Percentiles rank a stretch among this genome's conserved stretches.
phyloP scores from a whole-genome alignment of 2,797 vertebrate genomes.

The Chromobotia macracanthus region DNA sequence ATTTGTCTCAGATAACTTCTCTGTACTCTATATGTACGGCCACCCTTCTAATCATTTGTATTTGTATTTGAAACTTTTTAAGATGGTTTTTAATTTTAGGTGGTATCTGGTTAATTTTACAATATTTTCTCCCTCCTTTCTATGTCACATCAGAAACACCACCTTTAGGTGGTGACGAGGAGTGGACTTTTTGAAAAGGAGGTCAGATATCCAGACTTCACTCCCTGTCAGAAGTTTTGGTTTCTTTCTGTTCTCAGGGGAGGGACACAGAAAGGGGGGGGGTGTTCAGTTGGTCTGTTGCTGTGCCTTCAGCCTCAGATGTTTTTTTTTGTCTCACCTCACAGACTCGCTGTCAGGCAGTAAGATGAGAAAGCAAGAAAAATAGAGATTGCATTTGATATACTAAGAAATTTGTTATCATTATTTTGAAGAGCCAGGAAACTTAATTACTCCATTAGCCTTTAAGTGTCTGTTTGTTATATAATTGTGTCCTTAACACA shows the following conservation, averaged over 20 bases:
- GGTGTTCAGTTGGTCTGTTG: conserved; percentile 6
- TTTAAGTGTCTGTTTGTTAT: conserved; percentile 65
- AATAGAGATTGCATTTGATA: conserved; percentile 37
- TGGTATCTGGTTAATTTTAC: neutral
- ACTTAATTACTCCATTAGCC: conserved; percentile 62
- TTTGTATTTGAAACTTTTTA: neutral
- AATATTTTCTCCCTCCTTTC: neutral
- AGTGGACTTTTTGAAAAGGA: conserved; percentile 52
- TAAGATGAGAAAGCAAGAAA: conserved; percentile 8
- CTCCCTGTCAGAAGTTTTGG: conserved; percentile 58
- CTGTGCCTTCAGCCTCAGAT: conserved; percentile 39
- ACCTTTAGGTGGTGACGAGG: conserved; percentile 11
- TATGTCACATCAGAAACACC: neutral
- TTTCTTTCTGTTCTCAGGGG: conserved; percentile 49
- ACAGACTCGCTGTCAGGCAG: conserved; percentile 43
- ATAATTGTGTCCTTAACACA: conserved; percentile 68
- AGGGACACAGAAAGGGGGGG: conserved; percentile 3
- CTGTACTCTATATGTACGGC: neutral
- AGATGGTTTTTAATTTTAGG: neutral
- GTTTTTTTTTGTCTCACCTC: conserved; percentile 43
- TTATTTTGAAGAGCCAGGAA: conserved; percentile 40
- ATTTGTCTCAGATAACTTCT: neutral
- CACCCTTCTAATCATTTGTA: too few relatives aligned
- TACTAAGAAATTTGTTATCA: conserved; percentile 17
- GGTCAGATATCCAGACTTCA: conserved; percentile 51